Evolutionary conservation across 2,888 invertebrate species (phyloP).

Genomic region (Beris chalybata): DNA sequence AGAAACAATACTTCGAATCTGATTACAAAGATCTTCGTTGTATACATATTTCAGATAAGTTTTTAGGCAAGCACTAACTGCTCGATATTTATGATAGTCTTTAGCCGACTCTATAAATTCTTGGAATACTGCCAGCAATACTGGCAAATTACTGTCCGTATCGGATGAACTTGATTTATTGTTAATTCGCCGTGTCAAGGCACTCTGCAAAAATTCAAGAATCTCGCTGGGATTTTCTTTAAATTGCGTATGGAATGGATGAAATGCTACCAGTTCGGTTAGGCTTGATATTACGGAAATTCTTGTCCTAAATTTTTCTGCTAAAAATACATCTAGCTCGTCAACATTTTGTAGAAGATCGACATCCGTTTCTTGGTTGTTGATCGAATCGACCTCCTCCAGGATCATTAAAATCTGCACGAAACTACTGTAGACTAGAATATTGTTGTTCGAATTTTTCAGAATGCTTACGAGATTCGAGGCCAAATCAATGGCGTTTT

Average conservation of each 20-base stretch:
- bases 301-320: conserved; percentile 46
- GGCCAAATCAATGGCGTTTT: conserved; percentile 42
- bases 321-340: conserved; percentile 47
- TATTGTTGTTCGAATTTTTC: conserved; percentile 44
- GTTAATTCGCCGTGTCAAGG: conserved; percentile 46
- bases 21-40: conserved; percentile 43
- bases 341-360: conserved; percentile 47
- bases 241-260: conserved; percentile 49
- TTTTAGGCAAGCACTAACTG: conserved; percentile 40
- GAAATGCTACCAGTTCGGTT: conserved; percentile 49
- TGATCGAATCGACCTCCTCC: conserved; percentile 32
- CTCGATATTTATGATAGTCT: conserved; percentile 39
- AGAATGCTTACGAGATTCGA: conserved; percentile 41
- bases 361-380: conserved; percentile 28
- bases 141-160: conserved; percentile 37
- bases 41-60: conserved; percentile 36
- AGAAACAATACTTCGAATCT: conserved; percentile 42
- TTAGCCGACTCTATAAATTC: conserved; percentile 46
- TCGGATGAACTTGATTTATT: conserved; percentile 39
- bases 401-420: conserved; percentile 44
- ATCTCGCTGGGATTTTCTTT: conserved; percentile 47
- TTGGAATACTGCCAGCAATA: conserved; percentile 44
- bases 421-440: conserved; percentile 50
- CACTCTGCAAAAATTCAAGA: conserved; percentile 44
- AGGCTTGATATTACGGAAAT: conserved; percentile 49